Percentiles rank a stretch among this genome's conserved stretches.
phyloP scores from a whole-genome alignment of 2,797 vertebrate species.

The Coreius guichenoti region DNA sequence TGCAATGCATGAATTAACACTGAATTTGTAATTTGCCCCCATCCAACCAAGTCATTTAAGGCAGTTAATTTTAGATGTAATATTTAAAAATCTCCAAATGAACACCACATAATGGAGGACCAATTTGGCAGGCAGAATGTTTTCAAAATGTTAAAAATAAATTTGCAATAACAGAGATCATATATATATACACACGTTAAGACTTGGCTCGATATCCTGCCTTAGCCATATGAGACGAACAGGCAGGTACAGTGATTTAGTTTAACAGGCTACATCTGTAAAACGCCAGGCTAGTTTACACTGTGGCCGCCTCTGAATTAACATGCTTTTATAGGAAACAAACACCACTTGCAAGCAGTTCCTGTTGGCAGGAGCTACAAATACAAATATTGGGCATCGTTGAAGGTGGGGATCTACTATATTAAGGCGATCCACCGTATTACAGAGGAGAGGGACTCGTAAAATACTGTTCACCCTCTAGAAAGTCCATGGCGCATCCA shows the following conservation, averaged over 20 bases:
- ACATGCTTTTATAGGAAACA: constrained; percentile 82
- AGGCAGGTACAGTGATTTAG: constrained; percentile 81
- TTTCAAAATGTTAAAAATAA: constrained; percentile 52
- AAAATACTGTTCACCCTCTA: constrained; percentile 53
- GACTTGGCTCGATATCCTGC: constrained; percentile 72
- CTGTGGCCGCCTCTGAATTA: constrained; percentile 78
- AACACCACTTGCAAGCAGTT: constrained; percentile 79
- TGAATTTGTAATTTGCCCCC: not conserved
- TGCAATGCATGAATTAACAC: not conserved
- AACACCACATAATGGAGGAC: constrained; percentile 34
- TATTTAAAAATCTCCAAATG: constrained; percentile 31
- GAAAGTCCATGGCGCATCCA: constrained; percentile 58
- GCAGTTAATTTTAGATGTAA: constrained; percentile 29
- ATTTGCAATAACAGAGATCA: constrained; percentile 47
- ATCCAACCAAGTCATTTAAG: not conserved
- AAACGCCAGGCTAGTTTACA: constrained; percentile 80
- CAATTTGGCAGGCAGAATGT: constrained; percentile 43
- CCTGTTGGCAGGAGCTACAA: constrained; percentile 73
- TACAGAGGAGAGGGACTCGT: constrained; percentile 17
- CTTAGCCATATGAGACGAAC: constrained; percentile 73
- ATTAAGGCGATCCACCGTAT: constrained; percentile 33
- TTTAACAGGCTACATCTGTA: constrained; percentile 81
- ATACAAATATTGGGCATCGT: constrained; percentile 71
- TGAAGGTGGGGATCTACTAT: constrained; percentile 54
- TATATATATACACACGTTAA: constrained; percentile 70